phyloP scores from a whole-genome alignment of 2,888 invertebrate genomes.

The Kryphioiulus occultus region DNA sequence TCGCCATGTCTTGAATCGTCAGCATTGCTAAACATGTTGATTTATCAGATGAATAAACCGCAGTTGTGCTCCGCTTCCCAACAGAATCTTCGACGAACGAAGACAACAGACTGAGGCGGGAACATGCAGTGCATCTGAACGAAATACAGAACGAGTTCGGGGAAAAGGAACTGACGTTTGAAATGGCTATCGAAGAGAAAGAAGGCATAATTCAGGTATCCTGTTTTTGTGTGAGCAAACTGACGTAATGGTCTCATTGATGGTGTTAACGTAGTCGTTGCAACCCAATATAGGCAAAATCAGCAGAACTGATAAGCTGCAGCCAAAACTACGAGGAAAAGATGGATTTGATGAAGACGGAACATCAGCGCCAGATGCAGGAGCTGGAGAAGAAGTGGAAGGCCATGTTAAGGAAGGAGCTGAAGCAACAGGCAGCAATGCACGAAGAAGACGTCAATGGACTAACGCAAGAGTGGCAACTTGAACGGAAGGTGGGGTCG shows the following conservation, averaged over 20 bases:
- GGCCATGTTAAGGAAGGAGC: constrained; percentile 47
- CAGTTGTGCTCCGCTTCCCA: not conserved
- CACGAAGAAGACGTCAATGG: constrained; percentile 49
- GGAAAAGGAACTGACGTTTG: constrained; percentile 29
- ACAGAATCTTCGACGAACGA: constrained; percentile 37
- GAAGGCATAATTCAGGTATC: constrained; percentile 34
- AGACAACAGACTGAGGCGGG: constrained; percentile 42
- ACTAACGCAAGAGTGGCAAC: constrained; percentile 49
- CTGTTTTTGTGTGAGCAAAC: not conserved
- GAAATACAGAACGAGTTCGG: constrained; percentile 22
- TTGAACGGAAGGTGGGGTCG: constrained; percentile 45
- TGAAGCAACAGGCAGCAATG: constrained; percentile 48
- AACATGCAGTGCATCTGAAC: constrained; percentile 26
- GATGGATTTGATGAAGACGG: constrained; percentile 28
- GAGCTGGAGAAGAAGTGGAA: constrained; percentile 48
- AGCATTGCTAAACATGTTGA: not conserved
- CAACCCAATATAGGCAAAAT: not conserved
- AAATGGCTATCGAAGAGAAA: constrained; percentile 35
- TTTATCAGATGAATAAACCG: not conserved
- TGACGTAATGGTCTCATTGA: no score
- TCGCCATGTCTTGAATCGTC: no score
- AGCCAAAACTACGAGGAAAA: constrained; percentile 42
- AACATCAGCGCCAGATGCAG: constrained; percentile 49
- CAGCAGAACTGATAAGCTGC: constrained; percentile 39
- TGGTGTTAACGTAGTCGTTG: not conserved